Evolutionary conservation across 2,888 invertebrate species (phyloP), one percentile per base, ranked within the genome.

Genomic region (Plagiodera versicolora): DNA sequence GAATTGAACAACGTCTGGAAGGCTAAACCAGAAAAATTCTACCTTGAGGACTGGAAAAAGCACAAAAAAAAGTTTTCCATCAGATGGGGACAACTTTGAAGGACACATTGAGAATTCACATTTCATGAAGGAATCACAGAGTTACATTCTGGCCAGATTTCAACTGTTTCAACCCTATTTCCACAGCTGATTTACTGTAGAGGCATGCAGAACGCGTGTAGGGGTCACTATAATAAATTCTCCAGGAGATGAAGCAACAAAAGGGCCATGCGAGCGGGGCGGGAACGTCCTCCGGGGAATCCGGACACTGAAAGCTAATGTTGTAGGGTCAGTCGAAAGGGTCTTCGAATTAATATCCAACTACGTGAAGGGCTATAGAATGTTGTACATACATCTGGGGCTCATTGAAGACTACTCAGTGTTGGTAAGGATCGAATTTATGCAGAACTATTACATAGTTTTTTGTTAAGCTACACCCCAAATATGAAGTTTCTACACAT

Each of bases 271-370:
- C 58, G 60, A 53, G 50, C 60, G 60, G 64, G 64, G 50, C 60
- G 60, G 64, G 64, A 70, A 67, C 67, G 67, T 67, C 60, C 68
- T 67, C 66, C n/a, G 58, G 69, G 69, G 70, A 68, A 60, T 68
- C 67, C 58, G 66, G 65, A 68, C 67, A 67, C 68, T 71, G 70
- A 68, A 71, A 69, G 71, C 69, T 69, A 67, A 70, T 68, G 70
- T 68, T 68, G 63, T 65, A 68, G 75, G 75, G 75, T 75, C 74
- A 74, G 71, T 68, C 70, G 70, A 66, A 69, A 73, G 77, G 76
- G 72, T 72, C 73, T 72, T 73, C 67, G 75, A 74, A 77, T 77
- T 77, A 78, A 77, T 77, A 75, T 74, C 73, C 74, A 72, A 63
- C 46, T 60, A 46, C 61, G 45, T 61, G 47, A 49, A 57, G 57